Evolutionary conservation across 2,113 vertebrate species (phyloP).

Genomic region (Heptranchias perlo): DNA sequence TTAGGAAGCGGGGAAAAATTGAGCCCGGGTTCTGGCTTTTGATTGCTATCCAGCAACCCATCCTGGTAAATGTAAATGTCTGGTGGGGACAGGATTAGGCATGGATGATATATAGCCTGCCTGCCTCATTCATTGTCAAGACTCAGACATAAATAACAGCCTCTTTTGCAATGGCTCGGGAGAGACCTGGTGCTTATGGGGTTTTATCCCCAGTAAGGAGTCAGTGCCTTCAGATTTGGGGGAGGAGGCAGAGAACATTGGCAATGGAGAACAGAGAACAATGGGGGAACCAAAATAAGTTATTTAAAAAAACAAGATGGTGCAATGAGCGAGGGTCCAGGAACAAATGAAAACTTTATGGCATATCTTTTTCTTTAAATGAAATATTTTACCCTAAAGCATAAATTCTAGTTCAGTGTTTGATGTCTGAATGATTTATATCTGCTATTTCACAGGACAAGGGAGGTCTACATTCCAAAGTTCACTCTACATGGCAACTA

Average conservation of each 20-base stretch:
- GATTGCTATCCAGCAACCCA: background rate
- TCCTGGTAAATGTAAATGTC: background rate
- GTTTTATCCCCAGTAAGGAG: background rate
- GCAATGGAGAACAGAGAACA: background rate
- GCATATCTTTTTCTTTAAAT: background rate
- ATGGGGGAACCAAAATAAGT: background rate
- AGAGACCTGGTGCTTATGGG: background rate
- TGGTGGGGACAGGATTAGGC: background rate
- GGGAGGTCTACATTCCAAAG: constrained; percentile 32
- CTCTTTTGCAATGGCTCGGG: background rate
- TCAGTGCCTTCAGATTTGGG: background rate
- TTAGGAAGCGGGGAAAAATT: background rate
- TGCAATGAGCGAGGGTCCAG: background rate
- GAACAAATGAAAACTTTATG: background rate
- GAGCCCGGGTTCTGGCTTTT: background rate
- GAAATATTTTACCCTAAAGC: background rate
- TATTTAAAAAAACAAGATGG: background rate
- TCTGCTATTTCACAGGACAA: constrained; percentile 19
- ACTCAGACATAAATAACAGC: background rate
- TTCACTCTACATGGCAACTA: constrained; percentile 19
- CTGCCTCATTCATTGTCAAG: background rate
- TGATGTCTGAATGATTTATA: background rate
- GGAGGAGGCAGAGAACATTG: background rate
- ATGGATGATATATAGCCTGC: background rate
- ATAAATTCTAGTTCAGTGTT: background rate